These are phyloP conservation scores for Allophyes oxyacanthae DNA, from an alignment of 2,888 invertebrate species.

Conservation along the genomic window DNA sequence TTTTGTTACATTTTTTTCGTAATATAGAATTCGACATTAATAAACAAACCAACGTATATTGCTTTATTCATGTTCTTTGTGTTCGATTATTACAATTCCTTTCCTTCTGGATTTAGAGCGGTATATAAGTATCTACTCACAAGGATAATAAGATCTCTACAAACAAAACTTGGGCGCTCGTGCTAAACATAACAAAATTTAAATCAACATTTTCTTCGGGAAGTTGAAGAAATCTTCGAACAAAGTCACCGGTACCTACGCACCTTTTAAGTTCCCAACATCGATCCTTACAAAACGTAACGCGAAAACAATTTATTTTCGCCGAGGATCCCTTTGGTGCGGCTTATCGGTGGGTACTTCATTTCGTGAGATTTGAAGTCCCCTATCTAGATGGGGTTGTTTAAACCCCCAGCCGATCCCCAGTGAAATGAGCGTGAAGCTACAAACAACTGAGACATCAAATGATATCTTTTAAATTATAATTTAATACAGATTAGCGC, in stretches of 20 bases:
- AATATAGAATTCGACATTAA: conserved; percentile 24
- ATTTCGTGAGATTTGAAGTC: conserved; percentile 62
- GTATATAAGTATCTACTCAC: conserved; percentile 2
- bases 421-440: conserved; percentile 25
- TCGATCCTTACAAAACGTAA: conserved; percentile 47
- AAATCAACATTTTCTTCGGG: conserved; percentile 46
- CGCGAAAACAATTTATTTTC: conserved; percentile 57
- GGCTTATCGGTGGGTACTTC: conserved; percentile 63
- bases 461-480: conserved; percentile 53
- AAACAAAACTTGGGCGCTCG: conserved; percentile 22
- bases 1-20: conserved; percentile 28
- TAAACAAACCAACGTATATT: conserved; percentile 23
- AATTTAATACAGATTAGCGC: conserved; percentile 47
- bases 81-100: conserved; percentile 7
- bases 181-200: conserved; percentile 47
- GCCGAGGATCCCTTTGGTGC: conserved; percentile 33
- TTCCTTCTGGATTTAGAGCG: conserved; percentile 13
- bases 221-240: conserved; percentile 43
- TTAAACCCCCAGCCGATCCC: conserved; percentile 28
- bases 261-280: conserved; percentile 53
- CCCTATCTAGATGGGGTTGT: conserved; percentile 54
- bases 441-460: conserved; percentile 39
- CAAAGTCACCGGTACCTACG: conserved; percentile 42
- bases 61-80: conserved; percentile 6
- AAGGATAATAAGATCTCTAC: conserved; percentile 25